Percentiles rank a stretch among this genome's conserved stretches.
Evolutionary conservation across 2,113 vertebrate species (phyloP).

Genomic region (Neotoma lepida): DNA sequence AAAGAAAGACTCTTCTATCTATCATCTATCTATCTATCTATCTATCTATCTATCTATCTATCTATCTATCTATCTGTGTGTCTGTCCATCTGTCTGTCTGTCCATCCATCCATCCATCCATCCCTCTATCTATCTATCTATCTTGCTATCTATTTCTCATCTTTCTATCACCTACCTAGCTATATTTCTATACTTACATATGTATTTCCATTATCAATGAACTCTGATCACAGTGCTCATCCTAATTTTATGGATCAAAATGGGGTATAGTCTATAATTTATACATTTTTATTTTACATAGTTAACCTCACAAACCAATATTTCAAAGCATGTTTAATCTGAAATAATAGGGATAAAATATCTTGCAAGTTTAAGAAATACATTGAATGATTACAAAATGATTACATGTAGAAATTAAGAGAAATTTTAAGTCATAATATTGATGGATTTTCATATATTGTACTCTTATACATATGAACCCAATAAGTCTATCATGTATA

Average conservation of each 20-base stretch:
- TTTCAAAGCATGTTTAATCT: background rate
- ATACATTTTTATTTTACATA: background rate
- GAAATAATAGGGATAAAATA: slow-evolving; percentile 19
- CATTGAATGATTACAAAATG: background rate
- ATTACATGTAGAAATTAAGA: background rate
- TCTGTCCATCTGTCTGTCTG: background rate
- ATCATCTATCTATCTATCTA: background rate
- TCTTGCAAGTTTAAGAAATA: background rate
- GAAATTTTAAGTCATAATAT: background rate
- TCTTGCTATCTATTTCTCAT: background rate
- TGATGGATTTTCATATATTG: background rate
- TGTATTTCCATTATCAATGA: background rate
- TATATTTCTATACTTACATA: background rate
- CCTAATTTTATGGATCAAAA: background rate
- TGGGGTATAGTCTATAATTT: background rate
- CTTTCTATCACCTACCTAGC: background rate
- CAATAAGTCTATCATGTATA: background rate
- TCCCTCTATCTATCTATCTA: background rate
- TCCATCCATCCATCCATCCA: too few species aligned
- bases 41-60: background rate
- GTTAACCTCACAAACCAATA: background rate
- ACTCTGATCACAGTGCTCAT: background rate
- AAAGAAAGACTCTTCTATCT: background rate
- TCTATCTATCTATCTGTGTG: background rate
- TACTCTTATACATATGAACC: background rate